Conservation (phyloP, 2,797 vertebrate species). For the Taeniopygia guttata region DNA sequence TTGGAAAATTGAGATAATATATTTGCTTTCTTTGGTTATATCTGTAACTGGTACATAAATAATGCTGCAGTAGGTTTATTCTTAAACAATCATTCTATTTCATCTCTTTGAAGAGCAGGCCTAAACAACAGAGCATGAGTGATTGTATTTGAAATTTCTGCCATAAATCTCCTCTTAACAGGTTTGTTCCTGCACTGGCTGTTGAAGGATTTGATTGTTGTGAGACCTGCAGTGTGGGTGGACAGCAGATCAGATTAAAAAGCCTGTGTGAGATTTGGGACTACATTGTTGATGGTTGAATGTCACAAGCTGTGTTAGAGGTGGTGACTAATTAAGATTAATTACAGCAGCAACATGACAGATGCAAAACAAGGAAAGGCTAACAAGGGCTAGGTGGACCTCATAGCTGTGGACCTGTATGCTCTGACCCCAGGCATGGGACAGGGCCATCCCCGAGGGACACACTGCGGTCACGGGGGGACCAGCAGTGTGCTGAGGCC, state of each 20-base stretch:
- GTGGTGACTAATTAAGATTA: constrained; percentile 3
- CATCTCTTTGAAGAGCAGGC: not conserved
- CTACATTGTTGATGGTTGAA: not conserved
- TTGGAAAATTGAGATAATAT: not conserved
- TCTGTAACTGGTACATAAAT: not conserved
- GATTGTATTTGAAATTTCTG: not conserved
- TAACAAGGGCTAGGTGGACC: not conserved
- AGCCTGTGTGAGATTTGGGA: not conserved
- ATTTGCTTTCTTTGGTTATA: not conserved
- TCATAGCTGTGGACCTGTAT: fast-evolving
- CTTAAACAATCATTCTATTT: not conserved
- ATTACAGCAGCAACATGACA: not conserved
- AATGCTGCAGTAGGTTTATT: not conserved
- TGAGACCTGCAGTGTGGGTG: constrained; percentile 2
- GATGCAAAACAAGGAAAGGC: not conserved
- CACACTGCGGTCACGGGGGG: fast-evolving
- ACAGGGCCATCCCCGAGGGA: not conserved
- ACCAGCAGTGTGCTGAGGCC: not conserved
- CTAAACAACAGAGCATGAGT: not conserved
- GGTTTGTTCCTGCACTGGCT: not conserved
- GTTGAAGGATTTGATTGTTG: not conserved
- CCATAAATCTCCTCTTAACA: not conserved
- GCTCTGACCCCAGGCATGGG: fast-evolving
- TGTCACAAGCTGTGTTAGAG: not conserved
- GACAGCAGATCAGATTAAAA: not conserved